Evolutionary conservation across 2,888 invertebrate species (phyloP), one percentile per base, ranked within the genome.

Genomic region (Nesidiocoris tenuis): DNA sequence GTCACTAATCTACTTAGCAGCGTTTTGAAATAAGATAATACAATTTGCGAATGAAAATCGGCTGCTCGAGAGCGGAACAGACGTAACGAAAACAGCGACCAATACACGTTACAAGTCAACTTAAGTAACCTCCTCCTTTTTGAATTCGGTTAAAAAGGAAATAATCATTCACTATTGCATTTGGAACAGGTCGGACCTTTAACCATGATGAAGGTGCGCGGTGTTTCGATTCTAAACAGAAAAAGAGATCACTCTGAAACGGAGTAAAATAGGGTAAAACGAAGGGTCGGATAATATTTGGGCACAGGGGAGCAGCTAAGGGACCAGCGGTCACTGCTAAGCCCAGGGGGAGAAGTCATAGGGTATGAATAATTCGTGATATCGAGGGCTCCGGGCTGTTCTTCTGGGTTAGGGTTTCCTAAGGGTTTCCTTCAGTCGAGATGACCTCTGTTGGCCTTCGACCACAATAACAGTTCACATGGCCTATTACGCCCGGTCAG

Each of bases 321-420:
- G 39, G 39, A 12, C 39, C 39, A 7, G 39, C 39, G 70, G 70
- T 70, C 70, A 59, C 70, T 39, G 12, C 39, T 70, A 56, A 63
- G 70, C 57, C 57, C 5, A 39, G 12, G 59, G 19, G 70, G 70
- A 70, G 59, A 70, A 70, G 70, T 70, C 70, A 70, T 70, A 70
- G 70, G 70, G 70, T 59, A 70, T 70, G 70, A 70, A 70, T 70
- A 70, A 70, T 70, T 70, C 70, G 70, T 70, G 70, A 70, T 70
- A 70, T 70, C 59, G 39, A 39, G 39, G 39, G 39, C 39, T 39
- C 12, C 5, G 39, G 39, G 39, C 12, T 39, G 39, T 39, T 39
- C 39, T 39, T 39, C 39, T 39, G 39, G 39, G 39, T 39, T 39
- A 39, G 39, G 39, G 39, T 70, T 70, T 16, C 12, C 17, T 12